Evolutionary conservation across 53 echinoderm and acorn worm genomes (phyloP), one percentile per base, ranked within the genome.

Genomic region (Patiria pectinifera): DNA sequence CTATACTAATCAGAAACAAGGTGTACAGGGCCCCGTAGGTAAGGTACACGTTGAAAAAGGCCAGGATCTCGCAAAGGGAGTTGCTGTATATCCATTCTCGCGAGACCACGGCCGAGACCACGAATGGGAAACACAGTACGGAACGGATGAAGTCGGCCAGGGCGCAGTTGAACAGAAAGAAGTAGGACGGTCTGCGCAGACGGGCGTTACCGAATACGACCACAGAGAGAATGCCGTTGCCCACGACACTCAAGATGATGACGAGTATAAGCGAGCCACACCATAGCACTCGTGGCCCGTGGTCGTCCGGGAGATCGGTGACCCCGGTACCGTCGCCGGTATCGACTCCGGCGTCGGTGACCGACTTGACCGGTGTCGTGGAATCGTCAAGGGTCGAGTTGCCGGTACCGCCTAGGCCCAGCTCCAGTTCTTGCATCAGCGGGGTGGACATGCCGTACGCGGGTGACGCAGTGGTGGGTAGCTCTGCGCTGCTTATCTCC

Each of bases 1-100:
- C 96, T 45, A 97, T 95, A 84, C 99, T 96, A 18, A 97, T 93
- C 76, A 97, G 87, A 78, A 96, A 94, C 61, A 97, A 82, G 14
- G 96, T 97, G 92, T 96, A 99, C 85, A 99, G 85, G 23, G 91
- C 93, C 26, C 99, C 99, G 78, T 96, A 99, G 49, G 96, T 96
- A 62, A 99, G 91, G 85, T 96, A 96, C 43, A 99, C 97, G 82
- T 97, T 99, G 86, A 99, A 96, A 71, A 99, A 99, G 44, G 97
- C 97, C 43, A 99, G 59, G 69, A 99, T 97, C 81, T 99, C 96
- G 83, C 99, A 99, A 16, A 99, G 77, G 77, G 97, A 95, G 76
- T 95, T 93, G 59, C 95, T 95, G 86, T 99, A 93, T 44, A 94
- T 75, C 99, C 99, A 99, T 12, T 95, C 76, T 23, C 95, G 95